phyloP scores from a whole-genome alignment of 1,140 invertebrate genomes.

The Linepithema humile region DNA sequence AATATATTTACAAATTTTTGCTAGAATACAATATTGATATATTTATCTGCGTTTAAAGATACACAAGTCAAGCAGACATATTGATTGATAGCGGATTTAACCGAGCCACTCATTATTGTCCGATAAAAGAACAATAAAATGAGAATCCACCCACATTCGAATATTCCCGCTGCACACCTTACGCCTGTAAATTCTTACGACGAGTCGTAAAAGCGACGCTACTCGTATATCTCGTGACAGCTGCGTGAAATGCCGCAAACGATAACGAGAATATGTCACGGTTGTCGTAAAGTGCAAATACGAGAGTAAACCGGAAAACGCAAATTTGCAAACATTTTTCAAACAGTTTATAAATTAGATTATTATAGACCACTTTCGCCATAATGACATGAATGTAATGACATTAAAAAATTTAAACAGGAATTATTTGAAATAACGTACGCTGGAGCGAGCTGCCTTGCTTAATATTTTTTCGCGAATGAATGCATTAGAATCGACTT shows the following conservation, averaged over 20 bases:
- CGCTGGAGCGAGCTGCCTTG: not conserved
- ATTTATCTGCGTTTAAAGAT: not conserved
- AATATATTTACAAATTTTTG: not conserved
- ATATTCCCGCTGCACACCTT: not conserved
- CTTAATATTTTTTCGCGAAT: not conserved
- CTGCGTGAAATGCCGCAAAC: slow-evolving; percentile 42
- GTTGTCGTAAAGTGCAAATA: not conserved
- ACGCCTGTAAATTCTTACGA: slow-evolving; percentile 34
- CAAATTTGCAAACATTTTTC: not conserved
- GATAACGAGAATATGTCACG: slow-evolving; percentile 35
- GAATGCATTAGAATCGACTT: not conserved
- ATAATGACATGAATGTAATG: not conserved
- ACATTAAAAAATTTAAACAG: too few species aligned
- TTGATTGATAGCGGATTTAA: not conserved
- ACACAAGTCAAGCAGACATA: not conserved
- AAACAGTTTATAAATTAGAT: slow-evolving; percentile 5
- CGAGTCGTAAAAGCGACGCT: slow-evolving; percentile 10
- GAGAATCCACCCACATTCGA: not conserved
- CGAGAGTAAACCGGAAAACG: not conserved
- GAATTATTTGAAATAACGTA: not conserved
- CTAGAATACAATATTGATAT: not conserved
- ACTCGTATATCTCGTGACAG: slow-evolving; percentile 34
- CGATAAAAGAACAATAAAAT: not conserved
- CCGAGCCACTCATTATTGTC: not conserved
- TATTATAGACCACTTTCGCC: not conserved